A percentile compares a stretch with the other conserved stretches of the same genome.
phyloP scores from a whole-genome alignment of 2,797 vertebrate genomes.

The Sarcoramphus papa region DNA sequence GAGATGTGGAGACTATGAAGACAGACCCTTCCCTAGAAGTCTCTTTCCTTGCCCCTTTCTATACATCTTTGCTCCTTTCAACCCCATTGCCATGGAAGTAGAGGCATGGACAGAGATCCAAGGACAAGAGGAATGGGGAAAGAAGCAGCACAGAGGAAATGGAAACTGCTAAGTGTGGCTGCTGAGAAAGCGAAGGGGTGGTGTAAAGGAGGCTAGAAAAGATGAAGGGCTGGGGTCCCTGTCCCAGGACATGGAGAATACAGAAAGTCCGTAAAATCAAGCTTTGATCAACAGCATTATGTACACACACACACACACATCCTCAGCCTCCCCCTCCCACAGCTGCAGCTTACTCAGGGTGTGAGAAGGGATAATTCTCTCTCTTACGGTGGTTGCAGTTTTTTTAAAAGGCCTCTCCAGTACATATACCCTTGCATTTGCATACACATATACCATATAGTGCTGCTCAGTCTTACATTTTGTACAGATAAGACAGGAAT shows the following conservation, averaged over 20 bases:
- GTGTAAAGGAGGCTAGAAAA: background rate
- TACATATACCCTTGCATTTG: background rate
- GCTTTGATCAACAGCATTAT: background rate
- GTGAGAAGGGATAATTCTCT: background rate
- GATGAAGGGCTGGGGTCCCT: background rate
- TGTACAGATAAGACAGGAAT: background rate
- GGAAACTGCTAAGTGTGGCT: background rate
- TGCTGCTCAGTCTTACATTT: background rate
- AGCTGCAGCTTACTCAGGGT: background rate
- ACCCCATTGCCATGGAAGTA: background rate
- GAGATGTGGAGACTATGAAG: background rate
- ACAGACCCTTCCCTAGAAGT: background rate
- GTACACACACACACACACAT: background rate
- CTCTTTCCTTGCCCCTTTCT: background rate
- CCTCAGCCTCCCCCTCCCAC: background rate
- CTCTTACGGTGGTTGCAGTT: background rate
- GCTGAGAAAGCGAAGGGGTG: background rate
- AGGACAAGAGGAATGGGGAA: background rate
- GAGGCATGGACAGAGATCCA: background rate
- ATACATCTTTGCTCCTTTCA: background rate
- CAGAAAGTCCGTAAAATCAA: background rate
- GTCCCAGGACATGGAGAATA: background rate
- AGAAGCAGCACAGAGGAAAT: background rate
- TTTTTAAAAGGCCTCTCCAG: background rate
- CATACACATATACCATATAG: background rate